Evolutionary conservation across 2,797 vertebrate genomes (phyloP), one percentile per base, ranked within the genome.

Genomic region (Phataginus tetradactyla): DNA sequence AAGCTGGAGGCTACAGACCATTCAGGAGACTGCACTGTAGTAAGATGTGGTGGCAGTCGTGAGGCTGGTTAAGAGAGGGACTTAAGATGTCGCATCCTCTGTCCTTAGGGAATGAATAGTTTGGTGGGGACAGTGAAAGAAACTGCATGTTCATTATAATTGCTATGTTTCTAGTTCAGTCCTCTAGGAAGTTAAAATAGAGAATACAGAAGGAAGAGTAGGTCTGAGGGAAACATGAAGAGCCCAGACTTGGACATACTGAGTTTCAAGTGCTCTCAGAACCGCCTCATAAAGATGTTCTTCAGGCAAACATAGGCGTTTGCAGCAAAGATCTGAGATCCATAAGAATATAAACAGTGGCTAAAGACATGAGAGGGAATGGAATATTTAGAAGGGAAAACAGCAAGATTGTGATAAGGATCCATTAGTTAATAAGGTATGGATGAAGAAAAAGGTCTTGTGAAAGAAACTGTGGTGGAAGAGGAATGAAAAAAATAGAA

Each of bases 31-130:
- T 68, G 11, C 15, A 7, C 29, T 42, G 20, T n/a, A 17, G 32
- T n/a, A 29, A 55, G 34, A 55, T 3, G 27, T 3, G 1, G 1
- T 37, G 1, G 20, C 37, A 57, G 9, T 1, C 11, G 12, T 53
- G 53, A 91, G 10, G 17, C 17, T 75, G 51, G 10, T 51, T 84
- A 63, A 77, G 57, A 55, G 20, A 85, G 8, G 45, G 42, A n/a
- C 69, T 87, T 45, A 51, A 55, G 64, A 75, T 53, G 49, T 21
- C 89, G 55, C 91, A 39, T 81, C 32, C 18, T 61, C 9, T 49
- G 51, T 29, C 55, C 9, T 12, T 27, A 15, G 51, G n/a, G 42
- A 51, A 23, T 17, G 17, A 13, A 23, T 15, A 15, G 2, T n/a
- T 75, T 57, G 53, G 20, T 34, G 13, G 3, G 37, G 45, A 55